These are phyloP conservation scores for Planococcus citri DNA, from an alignment of 1,140 invertebrate genomes.

Conservation along the genomic window DNA sequence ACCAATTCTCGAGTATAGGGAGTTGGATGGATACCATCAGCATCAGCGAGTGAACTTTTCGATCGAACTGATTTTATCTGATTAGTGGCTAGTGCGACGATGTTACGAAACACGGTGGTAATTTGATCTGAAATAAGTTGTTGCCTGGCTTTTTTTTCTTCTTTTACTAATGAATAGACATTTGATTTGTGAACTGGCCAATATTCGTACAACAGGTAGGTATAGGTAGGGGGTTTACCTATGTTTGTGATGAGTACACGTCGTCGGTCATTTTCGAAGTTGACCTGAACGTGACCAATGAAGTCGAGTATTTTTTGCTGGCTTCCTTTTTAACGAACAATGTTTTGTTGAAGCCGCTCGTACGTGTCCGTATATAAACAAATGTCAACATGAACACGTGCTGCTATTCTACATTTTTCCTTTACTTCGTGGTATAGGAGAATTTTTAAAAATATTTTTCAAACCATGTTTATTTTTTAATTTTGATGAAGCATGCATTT, in stretches of 20 bases:
- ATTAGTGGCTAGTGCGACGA: too few species aligned
- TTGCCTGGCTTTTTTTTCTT: too few species aligned
- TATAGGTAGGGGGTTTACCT: too few species aligned
- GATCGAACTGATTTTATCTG: background rate
- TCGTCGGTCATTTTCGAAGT: background rate
- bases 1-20: too few species aligned
- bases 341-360: background rate
- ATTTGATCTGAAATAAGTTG: conserved; percentile 1
- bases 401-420: background rate
- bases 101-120: background rate
- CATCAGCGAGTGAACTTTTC: background rate
- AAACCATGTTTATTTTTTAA: background rate
- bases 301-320: background rate
- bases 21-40: too few species aligned
- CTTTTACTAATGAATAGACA: background rate
- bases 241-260: background rate
- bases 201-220: too few species aligned
- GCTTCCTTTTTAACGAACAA: background rate
- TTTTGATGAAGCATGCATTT: background rate
- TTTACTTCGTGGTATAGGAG: background rate
- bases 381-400: background rate
- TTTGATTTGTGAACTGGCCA: background rate
- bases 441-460: background rate
- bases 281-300: background rate
- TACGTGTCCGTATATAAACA: background rate